phyloP scores from a whole-genome alignment of 2,113 vertebrate genomes.

The Diadophis punctatus region DNA sequence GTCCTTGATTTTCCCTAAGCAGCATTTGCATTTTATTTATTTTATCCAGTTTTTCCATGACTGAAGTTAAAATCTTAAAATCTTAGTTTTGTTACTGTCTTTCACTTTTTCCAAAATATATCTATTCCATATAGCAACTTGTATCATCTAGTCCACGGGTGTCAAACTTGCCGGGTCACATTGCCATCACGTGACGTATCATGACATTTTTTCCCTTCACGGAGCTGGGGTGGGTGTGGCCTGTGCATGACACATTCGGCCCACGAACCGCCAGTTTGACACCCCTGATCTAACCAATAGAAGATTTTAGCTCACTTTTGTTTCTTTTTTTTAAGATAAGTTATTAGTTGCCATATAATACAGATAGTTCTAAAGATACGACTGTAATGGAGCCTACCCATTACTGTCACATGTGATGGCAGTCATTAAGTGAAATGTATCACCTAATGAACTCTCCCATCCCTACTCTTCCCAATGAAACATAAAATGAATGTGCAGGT shows the following conservation, averaged over 20 bases:
- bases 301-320: neutral
- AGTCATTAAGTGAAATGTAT: neutral
- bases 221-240: too few species aligned
- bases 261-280: too few species aligned
- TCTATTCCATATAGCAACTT: slow-evolving; percentile 14
- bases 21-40: slow-evolving; percentile 62
- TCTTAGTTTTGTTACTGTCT: slow-evolving; percentile 49
- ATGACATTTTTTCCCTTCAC: too few species aligned
- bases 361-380: neutral
- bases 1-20: slow-evolving; percentile 56
- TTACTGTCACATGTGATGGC: too few species aligned
- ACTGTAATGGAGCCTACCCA: neutral
- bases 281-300: too few species aligned
- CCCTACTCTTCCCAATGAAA: neutral
- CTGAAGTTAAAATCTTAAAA: slow-evolving; percentile 57
- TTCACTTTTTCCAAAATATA: slow-evolving; percentile 40
- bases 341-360: neutral
- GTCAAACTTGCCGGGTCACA: too few species aligned
- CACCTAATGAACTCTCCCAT: neutral
- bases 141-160: neutral
- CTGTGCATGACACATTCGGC: too few species aligned
- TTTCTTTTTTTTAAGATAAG: neutral
- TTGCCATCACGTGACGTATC: too few species aligned
- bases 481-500: neutral
- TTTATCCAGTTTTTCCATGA: slow-evolving; percentile 53